Evolutionary conservation across 2,888 invertebrate genomes (phyloP).

Genomic region (Phortica okadai): DNA sequence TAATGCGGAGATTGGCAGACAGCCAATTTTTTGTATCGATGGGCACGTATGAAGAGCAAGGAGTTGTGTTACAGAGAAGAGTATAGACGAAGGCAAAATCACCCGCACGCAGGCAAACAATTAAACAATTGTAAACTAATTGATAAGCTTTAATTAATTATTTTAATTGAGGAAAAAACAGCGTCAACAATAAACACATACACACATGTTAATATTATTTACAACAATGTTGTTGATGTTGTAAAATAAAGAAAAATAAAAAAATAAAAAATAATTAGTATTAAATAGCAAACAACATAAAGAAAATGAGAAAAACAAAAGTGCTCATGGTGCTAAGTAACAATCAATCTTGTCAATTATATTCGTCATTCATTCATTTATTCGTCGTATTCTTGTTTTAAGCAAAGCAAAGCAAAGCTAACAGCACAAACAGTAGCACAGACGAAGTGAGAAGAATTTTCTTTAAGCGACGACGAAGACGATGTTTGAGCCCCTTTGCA

Average conservation of each 20-base stretch:
- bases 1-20: neutral
- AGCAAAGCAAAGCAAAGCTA: neutral
- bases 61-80: neutral
- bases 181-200: neutral
- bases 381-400: neutral
- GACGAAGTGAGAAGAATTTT: too few species aligned
- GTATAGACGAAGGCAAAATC: neutral
- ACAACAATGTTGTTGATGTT: neutral
- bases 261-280: neutral
- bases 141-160: constrained; percentile 62
- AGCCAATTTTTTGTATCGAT: neutral
- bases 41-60: neutral
- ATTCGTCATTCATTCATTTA: neutral
- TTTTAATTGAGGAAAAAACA: constrained; percentile 29
- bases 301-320: neutral
- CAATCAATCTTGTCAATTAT: constrained; percentile 64
- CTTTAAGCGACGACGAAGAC: neutral
- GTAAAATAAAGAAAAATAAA: too few species aligned
- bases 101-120: constrained; percentile 52
- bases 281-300: neutral
- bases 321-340: constrained; percentile 35
- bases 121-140: constrained; percentile 61
- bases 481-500: neutral
- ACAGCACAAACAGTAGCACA: constrained; percentile 46
- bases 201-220: neutral